Evolutionary conservation across 2,113 vertebrate genomes (phyloP), one percentile per base, ranked within the genome.

Genomic region (Onychostoma macrolepis): DNA sequence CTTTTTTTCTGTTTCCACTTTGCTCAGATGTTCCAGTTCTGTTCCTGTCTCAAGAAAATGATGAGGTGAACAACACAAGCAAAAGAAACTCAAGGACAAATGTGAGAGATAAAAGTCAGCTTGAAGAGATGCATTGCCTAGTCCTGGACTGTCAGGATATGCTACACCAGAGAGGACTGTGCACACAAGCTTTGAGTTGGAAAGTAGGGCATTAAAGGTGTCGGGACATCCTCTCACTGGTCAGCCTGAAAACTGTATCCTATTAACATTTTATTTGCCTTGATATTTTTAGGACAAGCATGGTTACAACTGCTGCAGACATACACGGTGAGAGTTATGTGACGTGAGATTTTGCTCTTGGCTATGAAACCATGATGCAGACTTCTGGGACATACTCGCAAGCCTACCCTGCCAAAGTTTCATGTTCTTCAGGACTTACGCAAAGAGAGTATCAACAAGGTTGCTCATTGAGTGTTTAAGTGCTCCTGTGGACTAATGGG

Each of bases 51-150:
- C 11, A 58, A 76, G 86, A 83, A 72, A 75, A 83, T 2, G 11
- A 33, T 76, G 67, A 87, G 28, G 80, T 75, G 86, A 83, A 65
- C 21, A n/a, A 71, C 63, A 36, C 38, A 63, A 81, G 38, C 15
- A 45, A 63, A 50, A 43, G 12, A 50, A 69, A 56, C 82, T n/a
- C 63, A 56, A 84, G 82, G 82, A 84, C 65, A 38, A 53, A 33
- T 83, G 6, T 63, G 90, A 89, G 85, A 87, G 63, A 75, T 75
- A 88, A 72, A 56, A 90, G 87, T 72, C 85, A 86, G 84, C 89
- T 91, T 93, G 90, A 88, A 89, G 88, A 91, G 69, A 61, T 74
- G 79, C 36, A 50, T 77, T 77, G 82, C 84, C 86, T 69, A 81
- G 80, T 86, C 85, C 86, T 78, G 76, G 72, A 81, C 75, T 28